A percentile compares a stretch with the other conserved stretches of the same genome.
Evolutionary conservation across 2,888 invertebrate species (phyloP).

Genomic region (Rugalucina vietnamica): DNA sequence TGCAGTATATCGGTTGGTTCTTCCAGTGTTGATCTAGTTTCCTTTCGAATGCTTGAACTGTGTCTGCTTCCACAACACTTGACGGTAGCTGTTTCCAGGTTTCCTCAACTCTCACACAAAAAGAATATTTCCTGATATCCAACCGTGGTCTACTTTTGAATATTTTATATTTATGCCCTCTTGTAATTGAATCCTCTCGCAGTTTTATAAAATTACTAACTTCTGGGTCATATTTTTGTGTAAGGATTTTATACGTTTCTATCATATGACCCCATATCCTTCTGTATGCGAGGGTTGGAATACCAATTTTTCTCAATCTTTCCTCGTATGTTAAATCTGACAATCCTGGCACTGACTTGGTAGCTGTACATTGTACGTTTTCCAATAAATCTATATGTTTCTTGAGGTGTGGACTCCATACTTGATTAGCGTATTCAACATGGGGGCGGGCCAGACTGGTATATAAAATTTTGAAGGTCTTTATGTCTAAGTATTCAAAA

Average conservation of each 20-base stretch:
- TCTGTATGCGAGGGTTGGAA: neutral
- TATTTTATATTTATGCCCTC: neutral
- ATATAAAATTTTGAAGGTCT: no score
- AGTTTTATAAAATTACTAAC: neutral
- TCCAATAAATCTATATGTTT: no score
- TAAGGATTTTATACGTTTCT: neutral
- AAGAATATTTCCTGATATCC: neutral
- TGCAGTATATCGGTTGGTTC: no score
- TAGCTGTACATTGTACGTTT: neutral
- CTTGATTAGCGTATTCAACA: neutral
- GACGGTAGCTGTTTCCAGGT: neutral
- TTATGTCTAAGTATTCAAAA: neutral
- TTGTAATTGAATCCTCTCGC: neutral
- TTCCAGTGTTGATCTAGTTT: no score
- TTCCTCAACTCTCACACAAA: neutral
- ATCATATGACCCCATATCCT: neutral
- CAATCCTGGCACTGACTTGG: neutral
- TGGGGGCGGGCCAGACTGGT: neutral
- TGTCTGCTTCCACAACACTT: neutral
- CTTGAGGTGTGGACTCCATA: neutral
- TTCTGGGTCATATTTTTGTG: neutral
- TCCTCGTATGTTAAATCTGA: neutral
- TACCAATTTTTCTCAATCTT: neutral
- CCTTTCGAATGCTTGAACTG: no score
- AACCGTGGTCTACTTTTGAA: neutral